Percentiles rank a stretch among this genome's conserved stretches.
Evolutionary conservation across 2,797 vertebrate species (phyloP).

Genomic region (Chelon labrosus): DNA sequence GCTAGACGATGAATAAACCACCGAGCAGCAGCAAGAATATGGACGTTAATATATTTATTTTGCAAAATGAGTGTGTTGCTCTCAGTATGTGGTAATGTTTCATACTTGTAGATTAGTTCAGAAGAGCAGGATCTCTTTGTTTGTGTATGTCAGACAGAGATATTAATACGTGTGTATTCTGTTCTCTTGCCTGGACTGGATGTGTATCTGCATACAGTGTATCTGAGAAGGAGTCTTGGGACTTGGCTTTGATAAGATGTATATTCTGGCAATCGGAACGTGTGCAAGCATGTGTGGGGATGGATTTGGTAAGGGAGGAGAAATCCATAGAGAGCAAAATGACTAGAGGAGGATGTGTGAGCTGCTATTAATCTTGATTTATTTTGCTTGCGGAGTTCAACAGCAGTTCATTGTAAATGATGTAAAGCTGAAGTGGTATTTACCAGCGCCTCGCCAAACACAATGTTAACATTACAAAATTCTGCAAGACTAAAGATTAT

Average conservation of each 20-base stretch:
- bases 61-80: constrained; percentile 7
- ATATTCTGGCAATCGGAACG: constrained; percentile 13
- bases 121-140: neutral
- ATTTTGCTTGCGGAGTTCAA: constrained; percentile 32
- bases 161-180: neutral
- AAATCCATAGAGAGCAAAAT: constrained; percentile 16
- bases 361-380: constrained; percentile 43
- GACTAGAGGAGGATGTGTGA: constrained; percentile 13
- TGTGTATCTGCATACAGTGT: neutral
- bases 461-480: constrained; percentile 17
- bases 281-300: neutral
- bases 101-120: neutral
- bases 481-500: constrained; percentile 2
- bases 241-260: neutral
- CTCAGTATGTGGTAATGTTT: neutral
- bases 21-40: constrained; percentile 25
- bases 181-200: neutral
- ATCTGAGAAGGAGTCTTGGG: neutral
- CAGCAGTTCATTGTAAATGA: constrained; percentile 31
- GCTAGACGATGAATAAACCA: constrained; percentile 31
- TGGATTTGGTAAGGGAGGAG: neutral
- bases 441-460: constrained; percentile 4
- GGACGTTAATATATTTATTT: constrained; percentile 27
- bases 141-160: neutral
- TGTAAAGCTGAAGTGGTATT: constrained; percentile 21